Conservation (phyloP, 1,140 invertebrate genomes). For the Philotrypesis tridentata region DNA sequence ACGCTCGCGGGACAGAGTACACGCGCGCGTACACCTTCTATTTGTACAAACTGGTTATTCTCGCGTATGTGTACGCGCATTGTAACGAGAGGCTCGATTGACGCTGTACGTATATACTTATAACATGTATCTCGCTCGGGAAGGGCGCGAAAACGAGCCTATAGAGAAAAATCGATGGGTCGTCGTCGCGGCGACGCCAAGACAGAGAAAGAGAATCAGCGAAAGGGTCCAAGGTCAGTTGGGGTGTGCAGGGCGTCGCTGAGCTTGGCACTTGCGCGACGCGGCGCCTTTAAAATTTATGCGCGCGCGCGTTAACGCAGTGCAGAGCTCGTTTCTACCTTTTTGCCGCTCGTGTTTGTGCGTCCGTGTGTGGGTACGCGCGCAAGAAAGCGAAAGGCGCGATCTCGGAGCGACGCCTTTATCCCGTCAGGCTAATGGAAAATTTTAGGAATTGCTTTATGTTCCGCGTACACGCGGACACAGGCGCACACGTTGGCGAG, state of each 20-base stretch:
- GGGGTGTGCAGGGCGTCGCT: not conserved
- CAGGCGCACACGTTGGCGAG: no score
- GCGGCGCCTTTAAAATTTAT: not conserved
- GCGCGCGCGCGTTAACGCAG: not conserved
- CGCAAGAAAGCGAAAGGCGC: constrained; percentile 44
- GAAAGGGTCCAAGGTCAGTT: constrained; percentile 36
- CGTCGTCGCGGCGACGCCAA: no score
- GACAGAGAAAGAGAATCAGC: no score
- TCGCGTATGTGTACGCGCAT: no score
- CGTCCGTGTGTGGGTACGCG: no score
- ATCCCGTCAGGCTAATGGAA: constrained; percentile 13
- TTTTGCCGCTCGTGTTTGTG: no score
- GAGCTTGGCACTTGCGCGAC: constrained; percentile 11
- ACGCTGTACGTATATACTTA: not conserved
- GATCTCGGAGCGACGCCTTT: not conserved
- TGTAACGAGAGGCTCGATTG: no score
- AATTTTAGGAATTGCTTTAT: constrained; percentile 10
- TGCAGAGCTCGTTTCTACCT: not conserved
- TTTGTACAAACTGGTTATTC: not conserved
- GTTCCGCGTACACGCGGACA: no score
- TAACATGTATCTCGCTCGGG: no score
- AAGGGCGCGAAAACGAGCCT: not conserved
- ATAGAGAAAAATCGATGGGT: not conserved
- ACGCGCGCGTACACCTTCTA: not conserved
- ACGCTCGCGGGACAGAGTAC: no score